Evolutionary conservation across 2,113 vertebrate genomes (phyloP).

Genomic region (Naja naja): DNA sequence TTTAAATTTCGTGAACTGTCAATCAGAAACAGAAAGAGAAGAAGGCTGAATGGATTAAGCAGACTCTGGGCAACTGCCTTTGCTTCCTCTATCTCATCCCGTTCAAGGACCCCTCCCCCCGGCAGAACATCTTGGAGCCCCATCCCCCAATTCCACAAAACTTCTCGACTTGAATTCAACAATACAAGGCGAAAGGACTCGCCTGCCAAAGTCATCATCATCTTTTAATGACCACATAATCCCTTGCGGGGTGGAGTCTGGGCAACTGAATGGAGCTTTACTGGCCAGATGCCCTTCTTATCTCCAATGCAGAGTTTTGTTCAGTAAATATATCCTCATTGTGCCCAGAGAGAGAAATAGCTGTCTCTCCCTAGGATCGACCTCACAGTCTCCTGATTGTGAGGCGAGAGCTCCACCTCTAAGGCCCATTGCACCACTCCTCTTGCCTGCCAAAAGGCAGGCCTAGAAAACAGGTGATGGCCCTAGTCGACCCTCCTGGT

Average conservation of each 20-base stretch:
- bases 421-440: too few species aligned
- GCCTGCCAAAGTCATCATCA: too few species aligned
- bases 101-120: not conserved
- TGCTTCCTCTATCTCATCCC: not conserved
- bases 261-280: too few species aligned
- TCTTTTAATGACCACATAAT: too few species aligned
- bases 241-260: too few species aligned
- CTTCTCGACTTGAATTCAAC: not conserved
- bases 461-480: not conserved
- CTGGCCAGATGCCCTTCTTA: too few species aligned
- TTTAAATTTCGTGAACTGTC: not conserved
- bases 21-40: not conserved
- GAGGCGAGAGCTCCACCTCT: too few species aligned
- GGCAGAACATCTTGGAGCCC: not conserved
- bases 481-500: not conserved
- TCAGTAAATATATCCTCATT: too few species aligned
- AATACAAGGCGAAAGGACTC: not conserved
- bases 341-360: too few species aligned
- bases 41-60: not conserved
- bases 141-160: not conserved
- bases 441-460: not conserved
- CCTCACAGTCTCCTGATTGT: too few species aligned
- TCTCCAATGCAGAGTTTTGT: too few species aligned
- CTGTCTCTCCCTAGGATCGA: too few species aligned
- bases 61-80: not conserved